Base-by-base conservation (phyloP, 2,888 invertebrate genomes). In the Sarcophaga rosellei region DNA sequence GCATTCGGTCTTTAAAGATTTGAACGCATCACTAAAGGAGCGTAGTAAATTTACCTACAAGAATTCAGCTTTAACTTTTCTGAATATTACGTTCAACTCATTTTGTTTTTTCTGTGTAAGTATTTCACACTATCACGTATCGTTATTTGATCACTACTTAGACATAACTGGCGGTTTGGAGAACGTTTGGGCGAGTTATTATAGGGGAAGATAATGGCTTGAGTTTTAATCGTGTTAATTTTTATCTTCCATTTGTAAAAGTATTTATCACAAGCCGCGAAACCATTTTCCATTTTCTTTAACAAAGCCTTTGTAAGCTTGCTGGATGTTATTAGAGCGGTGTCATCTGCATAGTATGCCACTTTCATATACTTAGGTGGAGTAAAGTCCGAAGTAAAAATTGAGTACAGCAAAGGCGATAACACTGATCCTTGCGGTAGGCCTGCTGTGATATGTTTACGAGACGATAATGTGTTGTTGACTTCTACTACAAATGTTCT, bases 361-460 rank as follows among this genome's bases (percentile, higher is more conserved):
- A 66, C 21, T n/a, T 47, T 63, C 5, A 63, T 4, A 25, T 21
- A 65, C 23, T 21, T 3, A 1, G 75, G 75, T 4, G 25, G 47
- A 11, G n/a, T 10, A 47, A 70, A 70, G 17, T 70, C 69, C 1
- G 69, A 70, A 17, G 53, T 25, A 57, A 25, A 70, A 25, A 70
- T 70, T 15, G 66, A 68, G 6, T 35, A 66, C 8, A 68, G 21
- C 21, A 59, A 15, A 4, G 76, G 68, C 0, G 68, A 76, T 10
- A 76, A 35, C 11, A 68, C n/a, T 21, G 68, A 68, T 6, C 68
- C 77, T 68, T 77, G 77, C 4, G 68, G 77, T 45, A 76, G 25
- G n/a, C 76, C 61, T 12, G 68, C 25, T n/a, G 15, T 77, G 8
- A 35, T 57, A 10, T 12, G 10, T 59, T 76, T 76, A 15, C 68